A percentile compares a stretch with the other conserved stretches of the same genome.
phyloP scores from a whole-genome alignment of 2,797 vertebrate species.

The Silurus aristotelis region DNA sequence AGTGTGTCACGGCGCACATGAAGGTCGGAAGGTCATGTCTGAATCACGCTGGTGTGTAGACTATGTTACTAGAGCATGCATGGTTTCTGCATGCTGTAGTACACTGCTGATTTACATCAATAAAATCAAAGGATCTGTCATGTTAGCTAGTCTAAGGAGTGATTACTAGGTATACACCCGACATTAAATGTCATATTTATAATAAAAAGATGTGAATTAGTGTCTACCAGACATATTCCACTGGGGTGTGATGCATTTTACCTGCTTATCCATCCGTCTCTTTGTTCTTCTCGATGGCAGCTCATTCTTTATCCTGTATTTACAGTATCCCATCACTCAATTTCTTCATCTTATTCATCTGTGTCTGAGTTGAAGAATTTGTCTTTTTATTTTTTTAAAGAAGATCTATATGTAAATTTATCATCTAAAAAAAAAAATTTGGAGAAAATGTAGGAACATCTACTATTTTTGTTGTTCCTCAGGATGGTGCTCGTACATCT shows the following conservation, averaged over 20 bases:
- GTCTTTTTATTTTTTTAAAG: not conserved
- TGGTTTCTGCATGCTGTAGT: not conserved
- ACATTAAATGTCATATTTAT: not conserved
- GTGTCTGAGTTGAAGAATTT: not conserved
- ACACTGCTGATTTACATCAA: not conserved
- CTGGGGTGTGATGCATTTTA: constrained; percentile 12
- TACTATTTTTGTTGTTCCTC: too few species aligned
- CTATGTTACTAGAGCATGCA: not conserved
- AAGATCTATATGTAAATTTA: not conserved
- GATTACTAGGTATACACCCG: too few species aligned
- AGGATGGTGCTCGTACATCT: not conserved
- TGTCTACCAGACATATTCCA: constrained; percentile 4
- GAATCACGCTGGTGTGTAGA: not conserved
- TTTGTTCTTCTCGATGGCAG: constrained; percentile 19
- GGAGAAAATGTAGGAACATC: not conserved
- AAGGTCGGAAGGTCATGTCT: not conserved
- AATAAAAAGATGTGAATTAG: not conserved
- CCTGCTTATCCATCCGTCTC: constrained; percentile 16
- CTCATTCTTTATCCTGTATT: not conserved
- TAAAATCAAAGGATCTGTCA: not conserved
- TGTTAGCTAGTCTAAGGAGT: not conserved
- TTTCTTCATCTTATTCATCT: not conserved
- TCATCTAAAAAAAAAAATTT: not conserved
- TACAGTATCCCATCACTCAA: not conserved
- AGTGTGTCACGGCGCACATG: not conserved